phyloP scores from a whole-genome alignment of 2,888 invertebrate genomes.

The Tiliacea aurago region DNA sequence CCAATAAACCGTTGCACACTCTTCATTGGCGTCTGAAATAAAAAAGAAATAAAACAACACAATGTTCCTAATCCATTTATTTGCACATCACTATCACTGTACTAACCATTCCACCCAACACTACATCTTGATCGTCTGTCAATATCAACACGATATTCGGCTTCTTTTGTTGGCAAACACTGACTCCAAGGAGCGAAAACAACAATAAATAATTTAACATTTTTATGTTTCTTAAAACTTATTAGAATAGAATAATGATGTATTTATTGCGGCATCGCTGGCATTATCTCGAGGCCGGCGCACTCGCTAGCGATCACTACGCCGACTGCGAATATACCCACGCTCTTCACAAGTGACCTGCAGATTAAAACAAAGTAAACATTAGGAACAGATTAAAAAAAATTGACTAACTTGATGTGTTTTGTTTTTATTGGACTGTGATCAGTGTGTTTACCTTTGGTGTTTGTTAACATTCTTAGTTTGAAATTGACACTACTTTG shows the following conservation, averaged over 20 bases:
- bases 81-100: conserved; percentile 65
- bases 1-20: conserved; percentile 92
- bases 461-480: neutral
- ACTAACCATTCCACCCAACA: conserved; percentile 94
- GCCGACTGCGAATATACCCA: conserved; percentile 94
- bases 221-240: conserved; percentile 66
- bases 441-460: neutral
- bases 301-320: conserved; percentile 95
- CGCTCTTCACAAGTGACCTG: conserved; percentile 95
- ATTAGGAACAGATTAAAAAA: conserved; percentile 45
- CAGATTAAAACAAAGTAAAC: conserved; percentile 73
- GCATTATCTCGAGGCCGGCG: conserved; percentile 94
- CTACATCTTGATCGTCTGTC: conserved; percentile 96
- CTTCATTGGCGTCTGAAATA: conserved; percentile 92
- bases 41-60: conserved; percentile 72
- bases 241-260: conserved; percentile 46
- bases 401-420: neutral
- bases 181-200: conserved; percentile 70
- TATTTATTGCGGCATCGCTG: conserved; percentile 87
- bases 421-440: conserved; percentile 8
- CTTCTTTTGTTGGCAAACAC: conserved; percentile 70
- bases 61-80: conserved; percentile 79
- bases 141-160: conserved; percentile 95
- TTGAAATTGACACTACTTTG: neutral
- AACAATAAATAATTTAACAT: conserved; percentile 85